Percentiles rank a stretch among this genome's conserved stretches.
phyloP scores from a whole-genome alignment of 2,888 invertebrate genomes.

The Machimus rusticus region DNA sequence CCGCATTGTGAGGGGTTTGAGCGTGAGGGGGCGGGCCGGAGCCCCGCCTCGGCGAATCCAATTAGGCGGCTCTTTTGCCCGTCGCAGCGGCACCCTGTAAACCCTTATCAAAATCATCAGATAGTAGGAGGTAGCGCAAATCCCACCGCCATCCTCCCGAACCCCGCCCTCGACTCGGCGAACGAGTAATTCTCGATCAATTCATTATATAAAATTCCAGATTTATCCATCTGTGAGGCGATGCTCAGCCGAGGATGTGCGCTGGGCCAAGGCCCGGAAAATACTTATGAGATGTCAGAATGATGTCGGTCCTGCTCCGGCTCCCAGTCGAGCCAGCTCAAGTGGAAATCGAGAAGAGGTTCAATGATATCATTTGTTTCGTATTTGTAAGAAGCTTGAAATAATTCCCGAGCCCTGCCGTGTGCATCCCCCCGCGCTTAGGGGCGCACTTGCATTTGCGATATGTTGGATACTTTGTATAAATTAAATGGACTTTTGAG shows the following conservation, averaged over 20 bases:
- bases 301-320: neutral
- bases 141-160: neutral
- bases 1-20: neutral
- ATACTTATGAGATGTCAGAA: neutral
- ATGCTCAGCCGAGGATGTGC: conserved; percentile 3
- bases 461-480: neutral
- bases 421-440: neutral
- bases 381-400: neutral
- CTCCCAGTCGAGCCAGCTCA: neutral
- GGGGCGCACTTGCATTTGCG: neutral
- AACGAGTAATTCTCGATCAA: neutral
- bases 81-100: neutral
- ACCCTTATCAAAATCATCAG: neutral
- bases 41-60: neutral
- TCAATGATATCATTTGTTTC: neutral
- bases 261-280: neutral
- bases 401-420: neutral
- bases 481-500: neutral
- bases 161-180: neutral
- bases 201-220: neutral
- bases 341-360: neutral
- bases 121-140: neutral
- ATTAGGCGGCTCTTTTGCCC: neutral
- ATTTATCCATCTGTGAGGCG: neutral
- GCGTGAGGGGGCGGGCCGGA: neutral